phyloP scores from a whole-genome alignment of 2,888 invertebrate genomes.

The Selenia dentaria region DNA sequence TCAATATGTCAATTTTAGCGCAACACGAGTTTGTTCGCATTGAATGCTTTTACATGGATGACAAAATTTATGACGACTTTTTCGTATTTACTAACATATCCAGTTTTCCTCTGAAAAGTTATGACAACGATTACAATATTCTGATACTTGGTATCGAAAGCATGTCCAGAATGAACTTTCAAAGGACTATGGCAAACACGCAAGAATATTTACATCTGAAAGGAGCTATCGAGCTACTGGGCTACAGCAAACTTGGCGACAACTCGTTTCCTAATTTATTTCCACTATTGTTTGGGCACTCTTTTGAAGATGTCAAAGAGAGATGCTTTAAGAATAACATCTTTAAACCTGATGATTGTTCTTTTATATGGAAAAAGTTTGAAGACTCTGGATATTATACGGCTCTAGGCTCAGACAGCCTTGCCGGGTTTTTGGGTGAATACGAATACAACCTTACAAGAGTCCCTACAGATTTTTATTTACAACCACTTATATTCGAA shows the following conservation, averaged over 20 bases:
- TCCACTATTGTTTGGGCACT: slow-evolving; percentile 90
- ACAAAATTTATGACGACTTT: slow-evolving; percentile 40
- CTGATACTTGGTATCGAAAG: slow-evolving; percentile 93
- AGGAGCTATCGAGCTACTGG: slow-evolving; percentile 89
- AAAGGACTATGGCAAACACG: slow-evolving; percentile 91
- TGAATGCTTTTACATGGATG: slow-evolving; percentile 86
- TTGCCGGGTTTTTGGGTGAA: slow-evolving; percentile 51
- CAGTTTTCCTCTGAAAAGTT: not conserved
- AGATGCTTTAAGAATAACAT: slow-evolving; percentile 5
- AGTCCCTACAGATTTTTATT: slow-evolving; percentile 92
- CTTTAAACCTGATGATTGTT: slow-evolving; percentile 83
- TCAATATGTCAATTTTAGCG: slow-evolving; percentile 32
- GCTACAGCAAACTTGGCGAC: slow-evolving; percentile 96
- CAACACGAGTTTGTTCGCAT: slow-evolving; percentile 42
- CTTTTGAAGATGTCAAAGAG: slow-evolving; percentile 80
- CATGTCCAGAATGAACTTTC: slow-evolving; percentile 92
- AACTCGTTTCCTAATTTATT: slow-evolving; percentile 96
- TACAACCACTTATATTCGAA: slow-evolving; percentile 88
- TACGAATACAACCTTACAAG: slow-evolving; percentile 75
- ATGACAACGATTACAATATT: slow-evolving; percentile 79
- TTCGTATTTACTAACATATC: slow-evolving; percentile 16
- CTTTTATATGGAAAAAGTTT: slow-evolving; percentile 92
- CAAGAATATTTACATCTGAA: slow-evolving; percentile 81
- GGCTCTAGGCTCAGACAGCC: slow-evolving; percentile 91
- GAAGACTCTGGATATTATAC: slow-evolving; percentile 88